Evolutionary conservation across 2,113 vertebrate genomes (phyloP).

Genomic region (Alethe diademata): DNA sequence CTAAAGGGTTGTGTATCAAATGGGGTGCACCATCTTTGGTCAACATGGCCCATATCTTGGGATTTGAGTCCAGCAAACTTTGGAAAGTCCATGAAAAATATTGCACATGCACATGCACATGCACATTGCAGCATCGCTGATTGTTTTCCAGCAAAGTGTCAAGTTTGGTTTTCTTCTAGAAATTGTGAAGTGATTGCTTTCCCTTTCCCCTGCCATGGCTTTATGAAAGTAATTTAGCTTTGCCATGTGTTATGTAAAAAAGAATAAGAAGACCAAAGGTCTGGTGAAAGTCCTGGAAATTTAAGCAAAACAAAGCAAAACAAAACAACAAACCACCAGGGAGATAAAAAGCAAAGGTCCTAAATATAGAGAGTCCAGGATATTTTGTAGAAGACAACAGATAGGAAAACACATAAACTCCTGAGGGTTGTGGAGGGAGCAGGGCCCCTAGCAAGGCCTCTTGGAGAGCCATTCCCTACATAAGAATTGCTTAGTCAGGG

Average conservation of each 20-base stretch:
- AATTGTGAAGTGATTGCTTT: background rate
- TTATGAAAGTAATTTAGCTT: background rate
- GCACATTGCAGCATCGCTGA: background rate
- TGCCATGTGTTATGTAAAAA: background rate
- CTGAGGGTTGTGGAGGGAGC: background rate
- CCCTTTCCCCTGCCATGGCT: background rate
- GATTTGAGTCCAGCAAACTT: background rate
- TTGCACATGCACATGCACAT: background rate
- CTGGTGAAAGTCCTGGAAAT: background rate
- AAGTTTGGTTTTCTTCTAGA: background rate
- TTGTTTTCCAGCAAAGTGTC: background rate
- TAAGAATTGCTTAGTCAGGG: no score
- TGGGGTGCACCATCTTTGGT: background rate
- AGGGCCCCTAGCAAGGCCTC: no score
- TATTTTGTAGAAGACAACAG: background rate
- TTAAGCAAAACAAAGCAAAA: background rate
- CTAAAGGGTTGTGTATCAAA: background rate
- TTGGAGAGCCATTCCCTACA: no score
- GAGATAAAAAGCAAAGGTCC: background rate
- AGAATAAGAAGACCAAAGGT: background rate
- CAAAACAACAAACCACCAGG: no score
- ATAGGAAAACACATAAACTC: background rate
- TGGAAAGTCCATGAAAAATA: background rate
- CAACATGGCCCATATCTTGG: background rate
- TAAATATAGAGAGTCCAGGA: background rate